A percentile compares a stretch with the other conserved stretches of the same genome.
phyloP scores from a whole-genome alignment of 2,888 invertebrate genomes.

The Microchrysa polita region DNA sequence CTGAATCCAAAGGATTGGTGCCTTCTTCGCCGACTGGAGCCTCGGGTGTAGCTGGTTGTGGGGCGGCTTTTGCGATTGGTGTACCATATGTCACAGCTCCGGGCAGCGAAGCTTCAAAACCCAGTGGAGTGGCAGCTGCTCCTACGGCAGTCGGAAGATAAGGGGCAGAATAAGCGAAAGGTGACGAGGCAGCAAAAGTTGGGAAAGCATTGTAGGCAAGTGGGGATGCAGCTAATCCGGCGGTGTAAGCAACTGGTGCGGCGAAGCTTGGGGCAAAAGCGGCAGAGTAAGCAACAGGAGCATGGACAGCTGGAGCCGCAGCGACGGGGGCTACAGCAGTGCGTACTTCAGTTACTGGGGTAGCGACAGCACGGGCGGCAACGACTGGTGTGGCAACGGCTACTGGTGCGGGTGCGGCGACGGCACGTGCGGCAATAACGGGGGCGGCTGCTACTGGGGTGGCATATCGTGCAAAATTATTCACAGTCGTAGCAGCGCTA shows the following conservation, averaged over 20 bases:
- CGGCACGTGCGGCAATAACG: constrained; percentile 5
- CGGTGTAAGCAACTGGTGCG: constrained; percentile 27
- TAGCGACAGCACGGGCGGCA: constrained; percentile 48
- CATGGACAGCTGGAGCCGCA: neutral
- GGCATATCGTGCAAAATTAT: constrained; percentile 1
- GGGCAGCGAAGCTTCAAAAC: constrained; percentile 11
- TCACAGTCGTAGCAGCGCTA: constrained; percentile 13
- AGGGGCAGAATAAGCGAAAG: neutral
- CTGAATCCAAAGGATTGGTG: neutral
- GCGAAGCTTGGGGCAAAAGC: constrained; percentile 18
- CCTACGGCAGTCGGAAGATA: neutral
- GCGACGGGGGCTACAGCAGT: constrained; percentile 9
- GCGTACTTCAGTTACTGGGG: neutral
- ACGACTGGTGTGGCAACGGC: constrained; percentile 53
- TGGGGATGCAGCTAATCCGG: neutral
- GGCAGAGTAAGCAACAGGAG: constrained; percentile 10
- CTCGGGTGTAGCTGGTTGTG: neutral
- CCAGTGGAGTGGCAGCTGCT: constrained; percentile 1
- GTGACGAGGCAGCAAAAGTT: neutral
- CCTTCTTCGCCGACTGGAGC: neutral
- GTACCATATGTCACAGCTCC: constrained; percentile 8
- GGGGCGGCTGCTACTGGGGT: constrained; percentile 12
- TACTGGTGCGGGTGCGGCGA: constrained; percentile 45
- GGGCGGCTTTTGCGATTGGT: constrained; percentile 4
- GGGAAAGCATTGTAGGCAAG: constrained; percentile 3